phyloP scores from a whole-genome alignment of 1,140 invertebrate species.

The Metopolophium dirhodum region DNA sequence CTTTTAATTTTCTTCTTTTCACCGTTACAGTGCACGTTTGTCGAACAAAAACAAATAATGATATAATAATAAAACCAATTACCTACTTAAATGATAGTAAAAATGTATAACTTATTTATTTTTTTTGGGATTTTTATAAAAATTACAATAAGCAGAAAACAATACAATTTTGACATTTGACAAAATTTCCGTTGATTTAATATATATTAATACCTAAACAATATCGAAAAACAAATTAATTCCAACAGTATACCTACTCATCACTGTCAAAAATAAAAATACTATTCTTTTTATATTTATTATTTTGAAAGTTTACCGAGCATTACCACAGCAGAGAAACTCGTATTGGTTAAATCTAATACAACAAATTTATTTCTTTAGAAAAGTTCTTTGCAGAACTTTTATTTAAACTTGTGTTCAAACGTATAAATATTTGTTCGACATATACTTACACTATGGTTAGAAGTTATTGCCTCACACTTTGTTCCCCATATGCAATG shows the following conservation, averaged over 20 bases:
- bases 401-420: background rate
- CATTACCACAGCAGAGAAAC: background rate
- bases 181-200: background rate
- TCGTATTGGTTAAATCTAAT: background rate
- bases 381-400: background rate
- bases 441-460: background rate
- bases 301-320: background rate
- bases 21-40: background rate
- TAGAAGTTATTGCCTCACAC: background rate
- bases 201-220: background rate
- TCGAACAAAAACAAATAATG: background rate
- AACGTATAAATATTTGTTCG: background rate
- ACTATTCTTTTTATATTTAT: background rate
- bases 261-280: background rate
- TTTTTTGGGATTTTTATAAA: background rate
- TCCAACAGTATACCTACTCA: background rate
- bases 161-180: background rate
- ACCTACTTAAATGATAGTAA: background rate
- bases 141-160: background rate
- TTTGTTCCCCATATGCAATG: background rate
- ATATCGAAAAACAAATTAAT: background rate
- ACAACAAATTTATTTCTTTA: background rate
- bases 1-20: background rate
- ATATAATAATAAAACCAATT: background rate
- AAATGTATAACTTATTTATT: background rate